Evolutionary conservation across 1,140 invertebrate species (phyloP), one percentile per base, ranked within the genome.

Genomic region (Microplitis mediator): DNA sequence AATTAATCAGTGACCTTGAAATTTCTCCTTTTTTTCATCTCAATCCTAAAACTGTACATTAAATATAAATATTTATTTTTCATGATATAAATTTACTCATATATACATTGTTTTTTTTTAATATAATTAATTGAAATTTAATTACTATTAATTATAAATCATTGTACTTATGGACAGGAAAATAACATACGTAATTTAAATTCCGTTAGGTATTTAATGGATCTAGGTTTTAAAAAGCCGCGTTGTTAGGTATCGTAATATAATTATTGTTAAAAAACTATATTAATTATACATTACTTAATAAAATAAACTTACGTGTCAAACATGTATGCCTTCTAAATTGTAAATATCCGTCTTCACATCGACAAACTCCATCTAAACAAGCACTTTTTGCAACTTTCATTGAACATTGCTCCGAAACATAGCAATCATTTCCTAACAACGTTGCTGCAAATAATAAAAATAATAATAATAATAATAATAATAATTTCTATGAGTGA

Each of bases 251-350:
- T 11, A 45, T 45, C 36, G 4, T 1, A 4, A 8, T 39, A 9
- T 6, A 39, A 39, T 39, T 39, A 39, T 39, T 39, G 9, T 39
- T 39, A 39, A 39, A 39, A 39, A 39, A 6, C 4, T 8, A 9
- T 9, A 39, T 0, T 39, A 39, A 39, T 39, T 23, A 23, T 23
- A 23, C 39, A 45, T 45, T 11, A 45, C 4, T 60, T 32, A 23
- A 60, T 60, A 34, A 56, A 4, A 13, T 13, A 9, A 14, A 73
- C 94, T 95, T 90, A 96, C 95, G 94, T 82, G 91, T 90, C 39
- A 96, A 89, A 86, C 95, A 97, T 32, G 94, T 95, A 82, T 97
- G 95, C 81, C 94, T 91, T 77, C 94, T 90, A 85, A 95, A 95
- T 79, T 94, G 93, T 56, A 96, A 86, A 85, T 92, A 94, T 67